These are phyloP conservation scores for Acropora yongei DNA, from an alignment of 64 coral and sea anemone species.

Conservation along the genomic window DNA sequence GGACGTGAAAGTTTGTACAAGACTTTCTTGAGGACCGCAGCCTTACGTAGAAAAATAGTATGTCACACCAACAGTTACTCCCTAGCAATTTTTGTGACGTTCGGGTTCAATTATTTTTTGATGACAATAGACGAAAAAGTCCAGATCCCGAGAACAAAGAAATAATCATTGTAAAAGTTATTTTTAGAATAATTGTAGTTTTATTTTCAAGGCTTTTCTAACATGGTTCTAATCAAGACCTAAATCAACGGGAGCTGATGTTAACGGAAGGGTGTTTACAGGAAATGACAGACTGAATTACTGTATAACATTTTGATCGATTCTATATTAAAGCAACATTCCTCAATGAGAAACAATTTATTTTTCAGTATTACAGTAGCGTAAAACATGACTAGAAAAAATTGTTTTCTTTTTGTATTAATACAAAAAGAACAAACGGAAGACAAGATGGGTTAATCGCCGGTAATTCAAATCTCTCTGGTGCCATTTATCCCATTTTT, in stretches of 20 bases:
- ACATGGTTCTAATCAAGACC: not conserved
- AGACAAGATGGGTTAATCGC: not conserved
- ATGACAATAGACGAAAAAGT: not conserved
- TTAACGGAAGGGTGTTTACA: conserved; percentile 39
- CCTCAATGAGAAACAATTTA: not conserved
- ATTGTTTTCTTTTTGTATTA: conserved; percentile 33
- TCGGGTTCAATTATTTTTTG: not conserved
- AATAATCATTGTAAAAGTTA: not conserved
- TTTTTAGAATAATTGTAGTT: not conserved
- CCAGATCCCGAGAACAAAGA: not conserved
- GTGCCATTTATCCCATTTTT: conserved; percentile 1
- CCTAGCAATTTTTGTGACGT: conserved; percentile 49
- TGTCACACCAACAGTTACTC: not conserved
- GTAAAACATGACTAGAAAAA: not conserved
- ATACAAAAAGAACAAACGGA: not conserved
- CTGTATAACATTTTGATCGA: not conserved
- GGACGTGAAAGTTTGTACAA: conserved; percentile 46
- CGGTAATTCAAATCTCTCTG: not conserved
- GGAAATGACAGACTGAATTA: not conserved
- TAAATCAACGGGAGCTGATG: not conserved
- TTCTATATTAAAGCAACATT: conserved; percentile 4
- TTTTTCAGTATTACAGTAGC: not conserved
- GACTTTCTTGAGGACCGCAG: conserved; percentile 17
- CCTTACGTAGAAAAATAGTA: conserved; percentile 22
- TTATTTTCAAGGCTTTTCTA: not conserved